These are phyloP conservation scores for Chloebia gouldiae DNA, from an alignment of 2,113 vertebrate genomes.

Conservation along the genomic window DNA sequence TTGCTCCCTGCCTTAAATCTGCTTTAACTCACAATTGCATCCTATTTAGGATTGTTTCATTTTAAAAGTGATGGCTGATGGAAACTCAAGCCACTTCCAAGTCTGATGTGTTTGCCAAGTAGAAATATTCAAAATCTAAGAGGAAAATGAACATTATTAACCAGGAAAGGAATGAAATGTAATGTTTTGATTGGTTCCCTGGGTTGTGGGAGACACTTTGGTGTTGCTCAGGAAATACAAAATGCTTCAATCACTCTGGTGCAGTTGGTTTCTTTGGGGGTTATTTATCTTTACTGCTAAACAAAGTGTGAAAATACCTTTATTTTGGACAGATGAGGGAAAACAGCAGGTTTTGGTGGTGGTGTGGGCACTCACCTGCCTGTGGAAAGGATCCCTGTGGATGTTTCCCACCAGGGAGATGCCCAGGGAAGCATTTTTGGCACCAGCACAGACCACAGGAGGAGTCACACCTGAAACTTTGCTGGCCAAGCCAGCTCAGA, in stretches of 20 bases:
- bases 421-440: neutral
- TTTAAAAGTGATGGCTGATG: neutral
- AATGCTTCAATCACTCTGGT: too few species aligned
- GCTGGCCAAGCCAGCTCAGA: neutral
- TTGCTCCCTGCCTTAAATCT: neutral
- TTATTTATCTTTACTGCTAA: neutral
- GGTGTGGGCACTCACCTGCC: neutral
- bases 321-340: neutral
- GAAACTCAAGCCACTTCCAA: neutral
- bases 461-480: neutral
- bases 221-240: neutral
- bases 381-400: neutral
- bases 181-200: neutral
- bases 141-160: neutral
- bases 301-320: accelerated
- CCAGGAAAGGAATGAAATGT: neutral
- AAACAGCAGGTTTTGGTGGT: neutral
- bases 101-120: neutral
- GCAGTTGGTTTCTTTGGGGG: neutral
- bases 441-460: neutral
- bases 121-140: neutral
- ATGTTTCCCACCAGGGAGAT: neutral
- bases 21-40: neutral
- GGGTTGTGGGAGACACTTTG: neutral
- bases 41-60: neutral